Base-by-base conservation (phyloP, 2,888 invertebrate species). In the Cephus nigrinus region DNA sequence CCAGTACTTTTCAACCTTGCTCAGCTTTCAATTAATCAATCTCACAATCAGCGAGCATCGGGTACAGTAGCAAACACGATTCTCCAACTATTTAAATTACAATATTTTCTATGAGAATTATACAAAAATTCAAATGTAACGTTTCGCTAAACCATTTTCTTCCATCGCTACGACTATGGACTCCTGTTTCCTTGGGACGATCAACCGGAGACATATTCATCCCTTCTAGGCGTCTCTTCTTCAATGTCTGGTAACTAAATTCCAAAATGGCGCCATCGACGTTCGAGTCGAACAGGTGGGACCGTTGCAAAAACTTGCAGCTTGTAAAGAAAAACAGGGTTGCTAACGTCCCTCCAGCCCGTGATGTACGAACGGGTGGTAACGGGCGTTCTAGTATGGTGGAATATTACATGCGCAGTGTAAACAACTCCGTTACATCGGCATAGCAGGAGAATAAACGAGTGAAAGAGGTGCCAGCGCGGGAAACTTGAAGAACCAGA, bases 361-460 rank as follows among this genome's bases (percentile, higher is more conserved):
- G 23, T 23, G 55, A 23, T 23, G 23, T 55, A 55, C 23, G 55
- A 9, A 23, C 55, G 55, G 55, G 23, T 9, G 23, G 73, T 35
- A 76, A 76, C 34, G 75, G 35, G 9, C 68, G 68, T 31, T 55
- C 36, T 69, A 32, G 68, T 81, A 84, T 82, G 80, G 79, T 83
- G 86, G 84, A 86, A 90, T 87, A 87, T 91, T 91, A 91, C 91
- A 91, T 91, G 91, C 91, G 91, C 91, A 91, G 90, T 91, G 91
- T 91, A 91, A 91, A 91, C 91, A 91, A 91, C 91, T 91, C 91
- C 88, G 90, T 91, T 91, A 91, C 91, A 91, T 89, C 90, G 86
- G 84, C 79, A 81, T 88, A 91, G 84, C 88, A 90, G 91, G 91
- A 86, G 88, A 88, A 84, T 87, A 91, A 88, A 83, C 83, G 78